Base-by-base conservation (phyloP, 2,113 vertebrate genomes). In the Emydura subglobosa region DNA sequence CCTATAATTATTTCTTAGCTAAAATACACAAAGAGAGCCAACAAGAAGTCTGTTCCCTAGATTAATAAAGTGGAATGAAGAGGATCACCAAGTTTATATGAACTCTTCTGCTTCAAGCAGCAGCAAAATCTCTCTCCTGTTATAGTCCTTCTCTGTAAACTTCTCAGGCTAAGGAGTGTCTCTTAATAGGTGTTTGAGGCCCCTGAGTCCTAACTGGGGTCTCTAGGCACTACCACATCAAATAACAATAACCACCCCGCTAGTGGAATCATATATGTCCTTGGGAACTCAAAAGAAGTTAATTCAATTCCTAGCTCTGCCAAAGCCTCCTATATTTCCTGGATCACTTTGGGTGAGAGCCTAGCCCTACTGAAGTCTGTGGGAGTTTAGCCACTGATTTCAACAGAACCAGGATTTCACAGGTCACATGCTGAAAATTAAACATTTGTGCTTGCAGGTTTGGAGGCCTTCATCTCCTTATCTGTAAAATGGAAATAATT, bases 1-100 rank as follows among this genome's bases (percentile, higher is more conserved):
- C 31, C 22, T 85, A 49, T 88, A 50, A 8, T 78, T 27, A 51
- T 85, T 95, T 96, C 90, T 25, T 51, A 55, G 10, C 90, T 93
- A 34, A 90, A 68, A 61, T 10, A 72, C 34, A 44, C 25, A 11
- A 14, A 57, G 86, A 92, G 93, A 90, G 57, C 88, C 85, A 79
- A 91, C 81, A 14, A 21, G 47, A 25, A 54, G 85, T 16, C 42
- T 0, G 0, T 93, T 96, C 54, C 34, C 79, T 42, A 92, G 82
- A 25, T 88, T 39, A 27, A 81, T 53, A 82, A 91, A 90, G 31
- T 17, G 55, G 25, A 79, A 49, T 29, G 25, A 29, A 29, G 25
- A 42, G 27, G 27, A 9, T 42, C 42, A 47, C 44, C 31, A 68
- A 31, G n/a, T 57, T 27, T 12, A 55, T 29, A 86, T 6, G 53